Conservation (phyloP, 2,888 invertebrate genomes). For the Trachelus troglodyta region DNA sequence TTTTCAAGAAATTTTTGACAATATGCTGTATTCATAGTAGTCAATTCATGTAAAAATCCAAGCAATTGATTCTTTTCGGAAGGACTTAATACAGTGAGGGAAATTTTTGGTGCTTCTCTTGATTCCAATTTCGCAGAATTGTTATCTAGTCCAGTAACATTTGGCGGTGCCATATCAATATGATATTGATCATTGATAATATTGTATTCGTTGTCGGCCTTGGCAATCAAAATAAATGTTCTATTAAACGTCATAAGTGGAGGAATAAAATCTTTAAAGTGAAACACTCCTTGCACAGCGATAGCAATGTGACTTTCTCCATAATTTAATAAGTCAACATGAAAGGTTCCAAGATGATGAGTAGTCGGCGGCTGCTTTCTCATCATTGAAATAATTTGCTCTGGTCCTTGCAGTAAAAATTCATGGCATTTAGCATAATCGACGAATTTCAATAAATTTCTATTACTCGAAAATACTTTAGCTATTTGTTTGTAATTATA, state of each 20-base stretch:
- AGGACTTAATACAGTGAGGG: constrained; percentile 48
- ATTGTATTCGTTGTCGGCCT: constrained; percentile 58
- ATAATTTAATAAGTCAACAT: constrained; percentile 53
- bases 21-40: constrained; percentile 55
- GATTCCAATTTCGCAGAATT: constrained; percentile 26
- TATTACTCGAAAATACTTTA: constrained; percentile 51
- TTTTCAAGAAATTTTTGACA: constrained; percentile 49
- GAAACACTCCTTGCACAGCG: constrained; percentile 56
- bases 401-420: constrained; percentile 56
- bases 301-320: constrained; percentile 45
- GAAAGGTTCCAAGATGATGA: constrained; percentile 52
- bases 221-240: constrained; percentile 54
- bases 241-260: constrained; percentile 53
- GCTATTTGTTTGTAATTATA: constrained; percentile 54
- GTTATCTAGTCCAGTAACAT: constrained; percentile 33
- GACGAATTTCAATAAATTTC: constrained; percentile 60
- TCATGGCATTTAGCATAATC: constrained; percentile 63
- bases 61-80: constrained; percentile 57
- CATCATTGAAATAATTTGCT: constrained; percentile 55
- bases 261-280: constrained; percentile 47
- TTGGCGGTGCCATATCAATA: constrained; percentile 47
- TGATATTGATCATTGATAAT: constrained; percentile 62
- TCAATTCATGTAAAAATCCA: constrained; percentile 51
- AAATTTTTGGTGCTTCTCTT: constrained; percentile 37
- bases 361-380: constrained; percentile 53